A percentile compares a stretch with the other conserved stretches of the same genome.
phyloP scores from a whole-genome alignment of 2,888 invertebrate genomes.

The Chaetoderma sp. region DNA sequence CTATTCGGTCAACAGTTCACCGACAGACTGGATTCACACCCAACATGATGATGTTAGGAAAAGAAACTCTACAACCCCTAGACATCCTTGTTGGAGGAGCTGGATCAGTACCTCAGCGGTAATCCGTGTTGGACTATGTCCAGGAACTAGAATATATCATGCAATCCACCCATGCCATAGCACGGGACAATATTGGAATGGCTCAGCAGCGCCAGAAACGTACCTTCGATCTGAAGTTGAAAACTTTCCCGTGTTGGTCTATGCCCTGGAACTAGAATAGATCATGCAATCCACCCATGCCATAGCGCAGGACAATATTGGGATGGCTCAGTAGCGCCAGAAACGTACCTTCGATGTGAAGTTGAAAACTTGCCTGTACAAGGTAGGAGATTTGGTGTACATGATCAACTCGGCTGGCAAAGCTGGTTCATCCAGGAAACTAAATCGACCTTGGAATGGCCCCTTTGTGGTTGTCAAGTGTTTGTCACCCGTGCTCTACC shows the following conservation, averaged over 20 bases:
- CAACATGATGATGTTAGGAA: neutral
- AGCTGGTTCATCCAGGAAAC: neutral
- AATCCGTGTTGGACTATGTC: neutral
- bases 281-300: neutral
- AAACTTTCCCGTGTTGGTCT: neutral
- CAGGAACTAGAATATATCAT: neutral
- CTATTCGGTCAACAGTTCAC: neutral
- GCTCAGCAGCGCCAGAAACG: neutral
- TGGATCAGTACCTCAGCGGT: neutral
- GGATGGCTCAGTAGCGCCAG: neutral
- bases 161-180: neutral
- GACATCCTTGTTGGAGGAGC: neutral
- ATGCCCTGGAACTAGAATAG: neutral
- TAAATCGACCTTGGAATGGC: neutral
- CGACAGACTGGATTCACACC: constrained; percentile 1
- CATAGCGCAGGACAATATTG: neutral
- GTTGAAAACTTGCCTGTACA: neutral
- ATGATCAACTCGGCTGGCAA: neutral
- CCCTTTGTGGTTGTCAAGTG: neutral
- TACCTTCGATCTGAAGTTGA: no score
- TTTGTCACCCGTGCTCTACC: neutral
- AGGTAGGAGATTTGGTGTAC: neutral
- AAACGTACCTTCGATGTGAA: neutral
- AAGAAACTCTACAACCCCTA: neutral
- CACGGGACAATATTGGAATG: neutral